A percentile compares a stretch with the other conserved stretches of the same genome.
Conservation (phyloP, 2,797 vertebrate species). For the Decapterus maruadsi region DNA sequence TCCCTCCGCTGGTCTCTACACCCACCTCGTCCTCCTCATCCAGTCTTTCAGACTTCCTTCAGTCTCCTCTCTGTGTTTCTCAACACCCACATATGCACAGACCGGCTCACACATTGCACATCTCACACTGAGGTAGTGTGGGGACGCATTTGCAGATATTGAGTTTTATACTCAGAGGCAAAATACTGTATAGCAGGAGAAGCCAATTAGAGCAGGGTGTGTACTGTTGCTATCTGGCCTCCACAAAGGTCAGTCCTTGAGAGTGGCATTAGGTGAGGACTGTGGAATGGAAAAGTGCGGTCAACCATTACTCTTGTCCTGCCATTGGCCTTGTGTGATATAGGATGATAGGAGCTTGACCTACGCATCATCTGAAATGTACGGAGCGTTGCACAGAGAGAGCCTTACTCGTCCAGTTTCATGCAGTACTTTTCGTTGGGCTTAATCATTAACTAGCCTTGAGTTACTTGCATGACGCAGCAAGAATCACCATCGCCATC, state of each 20-base stretch:
- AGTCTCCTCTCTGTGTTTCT: background rate
- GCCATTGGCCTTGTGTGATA: constrained; percentile 71
- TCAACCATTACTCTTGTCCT: constrained; percentile 70
- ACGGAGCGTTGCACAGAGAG: constrained; percentile 20
- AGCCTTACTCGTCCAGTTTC: constrained; percentile 52
- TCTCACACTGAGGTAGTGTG: background rate
- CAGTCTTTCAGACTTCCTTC: constrained; percentile 19
- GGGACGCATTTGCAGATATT: constrained; percentile 31
- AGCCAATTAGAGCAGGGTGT: constrained; percentile 75
- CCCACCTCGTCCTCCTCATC: background rate
- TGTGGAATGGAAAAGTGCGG: constrained; percentile 61
- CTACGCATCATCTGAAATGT: constrained; percentile 61
- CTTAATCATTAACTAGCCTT: constrained; percentile 76
- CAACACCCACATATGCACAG: constrained; percentile 20
- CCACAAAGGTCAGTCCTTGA: constrained; percentile 75
- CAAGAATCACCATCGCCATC: constrained; percentile 80
- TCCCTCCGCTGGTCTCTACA: background rate
- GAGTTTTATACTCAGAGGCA: constrained; percentile 44
- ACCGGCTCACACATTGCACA: background rate
- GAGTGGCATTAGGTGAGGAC: constrained; percentile 61
- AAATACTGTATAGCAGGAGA: constrained; percentile 41
- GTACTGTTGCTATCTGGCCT: constrained; percentile 51
- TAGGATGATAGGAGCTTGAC: constrained; percentile 62
- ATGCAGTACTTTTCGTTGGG: constrained; percentile 48
- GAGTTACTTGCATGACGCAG: constrained; percentile 78